Conservation (phyloP, 1,140 invertebrate species). For the Hycleus cichorii region DNA sequence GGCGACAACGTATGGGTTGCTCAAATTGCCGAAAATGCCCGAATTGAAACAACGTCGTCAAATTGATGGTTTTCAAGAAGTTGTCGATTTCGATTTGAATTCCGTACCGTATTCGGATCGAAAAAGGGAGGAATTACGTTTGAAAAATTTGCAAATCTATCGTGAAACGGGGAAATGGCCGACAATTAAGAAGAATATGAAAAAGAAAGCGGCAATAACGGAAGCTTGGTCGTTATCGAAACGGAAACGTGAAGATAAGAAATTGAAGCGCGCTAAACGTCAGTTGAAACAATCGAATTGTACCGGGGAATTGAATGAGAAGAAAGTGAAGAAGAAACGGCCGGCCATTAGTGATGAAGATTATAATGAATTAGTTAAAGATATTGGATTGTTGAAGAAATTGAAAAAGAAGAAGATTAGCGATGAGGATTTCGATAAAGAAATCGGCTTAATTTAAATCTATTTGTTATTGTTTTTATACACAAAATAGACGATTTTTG, state of each 20-base stretch:
- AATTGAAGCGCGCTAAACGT: slow-evolving; percentile 51
- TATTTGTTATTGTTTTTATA: no score
- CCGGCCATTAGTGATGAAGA: slow-evolving; percentile 61
- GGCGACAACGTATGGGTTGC: slow-evolving; percentile 80
- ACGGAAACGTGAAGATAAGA: slow-evolving; percentile 59
- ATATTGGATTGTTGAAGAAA: slow-evolving; percentile 80
- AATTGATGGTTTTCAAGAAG: slow-evolving; percentile 56
- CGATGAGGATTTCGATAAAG: slow-evolving; percentile 53
- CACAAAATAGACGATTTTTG: no score
- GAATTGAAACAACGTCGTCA: slow-evolving; percentile 69
- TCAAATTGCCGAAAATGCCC: slow-evolving; percentile 90
- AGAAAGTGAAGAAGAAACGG: slow-evolving; percentile 34
- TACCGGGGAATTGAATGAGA: slow-evolving; percentile 30
- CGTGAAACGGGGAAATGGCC: slow-evolving; percentile 75
- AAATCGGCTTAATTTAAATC: slow-evolving; percentile 41
- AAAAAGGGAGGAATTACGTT: slow-evolving; percentile 63
- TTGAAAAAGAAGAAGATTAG: slow-evolving; percentile 77
- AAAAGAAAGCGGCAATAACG: slow-evolving; percentile 43
- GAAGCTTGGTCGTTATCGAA: slow-evolving; percentile 77
- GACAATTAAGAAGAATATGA: slow-evolving; percentile 52
- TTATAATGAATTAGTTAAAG: slow-evolving; percentile 73
- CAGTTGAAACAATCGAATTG: slow-evolving; percentile 40
- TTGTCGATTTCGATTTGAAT: slow-evolving; percentile 59
- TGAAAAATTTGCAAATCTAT: slow-evolving; percentile 65
- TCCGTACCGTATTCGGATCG: slow-evolving; percentile 76